These are phyloP conservation scores for Lamellibrachia luymesi DNA, from an alignment of 1,140 invertebrate genomes.

Conservation along the genomic window DNA sequence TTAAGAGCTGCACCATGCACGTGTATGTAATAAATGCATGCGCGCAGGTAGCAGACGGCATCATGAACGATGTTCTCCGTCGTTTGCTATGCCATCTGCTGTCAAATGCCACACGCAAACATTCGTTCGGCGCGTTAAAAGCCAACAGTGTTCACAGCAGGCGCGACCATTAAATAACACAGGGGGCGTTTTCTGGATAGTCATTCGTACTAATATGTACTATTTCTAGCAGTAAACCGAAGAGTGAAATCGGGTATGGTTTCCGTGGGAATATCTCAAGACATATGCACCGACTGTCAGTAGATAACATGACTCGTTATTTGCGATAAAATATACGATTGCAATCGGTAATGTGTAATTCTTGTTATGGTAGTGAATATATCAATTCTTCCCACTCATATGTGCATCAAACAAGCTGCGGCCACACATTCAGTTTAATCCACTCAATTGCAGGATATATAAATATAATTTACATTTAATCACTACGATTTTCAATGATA, in stretches of 20 bases:
- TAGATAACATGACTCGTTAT: not conserved
- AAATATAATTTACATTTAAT: not conserved
- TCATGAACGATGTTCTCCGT: not conserved
- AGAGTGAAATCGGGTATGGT: no score
- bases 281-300: not conserved
- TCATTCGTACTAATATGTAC: not conserved
- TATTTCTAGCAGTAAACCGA: no score
- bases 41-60: not conserved
- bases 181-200: not conserved
- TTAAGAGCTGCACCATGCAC: not conserved
- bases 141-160: not conserved
- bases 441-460: not conserved
- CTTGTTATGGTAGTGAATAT: no score
- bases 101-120: not conserved
- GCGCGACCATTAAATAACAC: not conserved
- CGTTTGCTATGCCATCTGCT: not conserved
- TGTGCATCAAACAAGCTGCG: no score
- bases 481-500: not conserved
- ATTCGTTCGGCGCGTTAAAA: not conserved
- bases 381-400: no score
- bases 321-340: not conserved
- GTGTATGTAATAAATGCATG: not conserved
- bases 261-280: not conserved
- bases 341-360: no score
- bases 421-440: no score